Evolutionary conservation across 1,140 invertebrate genomes (phyloP).

Genomic region (Ips typographus): DNA sequence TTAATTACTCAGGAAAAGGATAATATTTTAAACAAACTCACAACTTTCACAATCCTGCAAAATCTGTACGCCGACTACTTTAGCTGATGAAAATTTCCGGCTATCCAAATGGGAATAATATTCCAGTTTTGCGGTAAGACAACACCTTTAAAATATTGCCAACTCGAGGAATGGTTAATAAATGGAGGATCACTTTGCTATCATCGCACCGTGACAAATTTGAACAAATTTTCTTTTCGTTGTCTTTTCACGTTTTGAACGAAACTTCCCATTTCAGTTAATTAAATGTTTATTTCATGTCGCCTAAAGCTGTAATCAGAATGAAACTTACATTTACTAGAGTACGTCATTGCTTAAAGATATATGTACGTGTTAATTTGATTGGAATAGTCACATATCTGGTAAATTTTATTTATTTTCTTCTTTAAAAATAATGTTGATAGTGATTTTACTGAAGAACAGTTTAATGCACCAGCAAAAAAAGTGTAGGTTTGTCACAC

Average conservation of each 20-base stretch:
- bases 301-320: too few species aligned
- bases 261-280: not conserved
- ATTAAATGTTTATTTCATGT: not conserved
- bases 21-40: not conserved
- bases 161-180: conserved; percentile 4
- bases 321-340: too few species aligned
- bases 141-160: not conserved
- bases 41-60: not conserved
- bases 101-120: not conserved
- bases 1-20: too few species aligned
- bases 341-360: too few species aligned
- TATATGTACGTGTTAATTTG: too few species aligned
- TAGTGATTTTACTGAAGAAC: too few species aligned
- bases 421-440: too few species aligned
- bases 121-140: not conserved
- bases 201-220: not conserved
- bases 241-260: not conserved
- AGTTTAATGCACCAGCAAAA: too few species aligned
- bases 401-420: too few species aligned
- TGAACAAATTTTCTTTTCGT: not conserved
- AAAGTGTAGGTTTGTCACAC: too few species aligned
- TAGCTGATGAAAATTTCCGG: conserved; percentile 4
- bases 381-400: too few species aligned
- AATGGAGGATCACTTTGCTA: not conserved
- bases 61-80: not conserved